phyloP scores from a whole-genome alignment of 1,140 invertebrate genomes.

The Bombus sibiricus region DNA sequence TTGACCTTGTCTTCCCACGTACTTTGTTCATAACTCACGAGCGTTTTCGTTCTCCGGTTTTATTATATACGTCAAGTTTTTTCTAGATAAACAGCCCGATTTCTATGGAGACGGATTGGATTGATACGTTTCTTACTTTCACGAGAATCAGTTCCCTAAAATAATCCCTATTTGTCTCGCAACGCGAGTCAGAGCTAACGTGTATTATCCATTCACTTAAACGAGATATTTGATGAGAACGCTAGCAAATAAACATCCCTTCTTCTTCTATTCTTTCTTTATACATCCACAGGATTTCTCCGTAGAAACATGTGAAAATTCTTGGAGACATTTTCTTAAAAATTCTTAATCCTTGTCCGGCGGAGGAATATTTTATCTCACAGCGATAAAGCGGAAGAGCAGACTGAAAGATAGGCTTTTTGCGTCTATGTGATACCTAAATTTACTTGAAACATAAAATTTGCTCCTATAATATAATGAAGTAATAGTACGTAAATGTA shows the following conservation, averaged over 20 bases:
- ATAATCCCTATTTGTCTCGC: background rate
- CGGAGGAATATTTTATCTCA: background rate
- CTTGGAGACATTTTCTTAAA: background rate
- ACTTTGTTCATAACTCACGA: background rate
- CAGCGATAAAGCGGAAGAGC: background rate
- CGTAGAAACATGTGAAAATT: background rate
- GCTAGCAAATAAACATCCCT: constrained; percentile 6
- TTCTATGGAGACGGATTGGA: background rate
- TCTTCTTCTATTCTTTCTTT: background rate
- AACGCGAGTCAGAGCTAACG: background rate
- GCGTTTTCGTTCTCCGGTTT: background rate
- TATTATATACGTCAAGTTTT: constrained; percentile 44
- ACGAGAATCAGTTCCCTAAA: background rate
- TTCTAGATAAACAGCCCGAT: constrained; percentile 45
- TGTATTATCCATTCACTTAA: background rate
- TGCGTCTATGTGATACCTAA: too few species aligned
- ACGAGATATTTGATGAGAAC: background rate
- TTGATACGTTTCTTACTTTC: constrained; percentile 44
- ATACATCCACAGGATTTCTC: constrained; percentile 3
- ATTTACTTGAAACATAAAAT: background rate
- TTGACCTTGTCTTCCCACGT: background rate
- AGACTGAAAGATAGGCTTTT: background rate
- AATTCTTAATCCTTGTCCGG: background rate
- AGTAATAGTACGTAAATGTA: background rate
- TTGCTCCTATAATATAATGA: background rate